Base-by-base conservation (phyloP, 2,797 vertebrate species). In the Sebastes trivittatus region DNA sequence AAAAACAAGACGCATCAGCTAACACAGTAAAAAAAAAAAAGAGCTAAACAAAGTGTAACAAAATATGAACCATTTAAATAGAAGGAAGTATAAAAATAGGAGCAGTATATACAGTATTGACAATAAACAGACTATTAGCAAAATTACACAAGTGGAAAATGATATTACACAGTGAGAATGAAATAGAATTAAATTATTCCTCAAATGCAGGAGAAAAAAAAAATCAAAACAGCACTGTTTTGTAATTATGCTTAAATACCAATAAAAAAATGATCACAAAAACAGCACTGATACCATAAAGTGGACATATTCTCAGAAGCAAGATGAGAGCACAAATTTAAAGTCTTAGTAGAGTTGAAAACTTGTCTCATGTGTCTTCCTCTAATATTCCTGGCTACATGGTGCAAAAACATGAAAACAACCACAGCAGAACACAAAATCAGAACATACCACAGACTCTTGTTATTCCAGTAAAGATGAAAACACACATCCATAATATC, bases 391-490 rank as follows among this genome's bases (percentile, higher is more conserved):
- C 56, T 49, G 5, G 10, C 52, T 11, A 30, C 6, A 46, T 1
- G 6, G 3, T 38, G 10, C 3, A 38, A 25, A 46, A 60, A 34
- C 38, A 52, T 18, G 2, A 59, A 59, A 32, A 20, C 72, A 49
- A 23, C 58, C 27, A 29, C 13, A 18, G 2, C 25, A 36, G 10
- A 72, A 14, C 2, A 55, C 6, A 29, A 6, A 62, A 10, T 16
- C 4, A 4, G 1, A 70, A 83, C 89, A 84, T 49, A 95, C 94
- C 87, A 16, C 52, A 79, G 38, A 90, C 66, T 27, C 55, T 61
- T 56, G 83, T 75, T 64, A 80, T 61, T 77, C 67, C 90, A 20
- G 66, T 55, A 23, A 84, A 60, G 60, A 89, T 36, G 14, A 87
- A 66, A 73, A 59, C 65, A 42, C 52, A 85, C 77, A 82, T 73